phyloP scores from a whole-genome alignment of 2,797 vertebrate genomes.

The Cygnus olor region DNA sequence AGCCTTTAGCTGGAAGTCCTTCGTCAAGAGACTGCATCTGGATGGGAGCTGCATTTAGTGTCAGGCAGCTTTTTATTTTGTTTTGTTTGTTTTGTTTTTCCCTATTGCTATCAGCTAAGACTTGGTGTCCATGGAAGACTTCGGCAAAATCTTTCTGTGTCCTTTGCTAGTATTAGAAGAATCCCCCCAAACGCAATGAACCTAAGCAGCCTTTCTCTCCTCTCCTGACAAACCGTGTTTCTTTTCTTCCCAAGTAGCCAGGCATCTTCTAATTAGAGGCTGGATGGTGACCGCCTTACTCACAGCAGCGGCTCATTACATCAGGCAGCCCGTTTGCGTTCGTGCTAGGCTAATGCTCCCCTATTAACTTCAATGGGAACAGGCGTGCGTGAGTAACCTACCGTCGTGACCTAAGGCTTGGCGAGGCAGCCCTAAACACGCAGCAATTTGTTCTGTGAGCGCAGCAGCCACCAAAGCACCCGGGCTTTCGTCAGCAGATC shows the following conservation, averaged over 20 bases:
- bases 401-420: background rate
- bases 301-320: background rate
- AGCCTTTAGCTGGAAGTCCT: background rate
- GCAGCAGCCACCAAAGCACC: background rate
- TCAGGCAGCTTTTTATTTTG: background rate
- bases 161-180: background rate
- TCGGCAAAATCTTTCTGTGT: background rate
- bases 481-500: background rate
- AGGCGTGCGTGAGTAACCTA: background rate
- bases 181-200: background rate
- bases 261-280: background rate
- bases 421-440: background rate
- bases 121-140: background rate
- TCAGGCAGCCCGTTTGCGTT: background rate
- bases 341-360: background rate
- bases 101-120: background rate
- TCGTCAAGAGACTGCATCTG: background rate
- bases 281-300: background rate
- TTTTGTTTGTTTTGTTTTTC: background rate
- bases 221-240: background rate
- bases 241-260: slow-evolving; percentile 25
- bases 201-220: background rate
- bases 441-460: background rate
- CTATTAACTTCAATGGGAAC: background rate
- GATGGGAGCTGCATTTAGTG: background rate